A percentile compares a stretch with the other conserved stretches of the same genome.
Evolutionary conservation across 2,888 invertebrate genomes (phyloP).

Genomic region (Tetropium fuscum): DNA sequence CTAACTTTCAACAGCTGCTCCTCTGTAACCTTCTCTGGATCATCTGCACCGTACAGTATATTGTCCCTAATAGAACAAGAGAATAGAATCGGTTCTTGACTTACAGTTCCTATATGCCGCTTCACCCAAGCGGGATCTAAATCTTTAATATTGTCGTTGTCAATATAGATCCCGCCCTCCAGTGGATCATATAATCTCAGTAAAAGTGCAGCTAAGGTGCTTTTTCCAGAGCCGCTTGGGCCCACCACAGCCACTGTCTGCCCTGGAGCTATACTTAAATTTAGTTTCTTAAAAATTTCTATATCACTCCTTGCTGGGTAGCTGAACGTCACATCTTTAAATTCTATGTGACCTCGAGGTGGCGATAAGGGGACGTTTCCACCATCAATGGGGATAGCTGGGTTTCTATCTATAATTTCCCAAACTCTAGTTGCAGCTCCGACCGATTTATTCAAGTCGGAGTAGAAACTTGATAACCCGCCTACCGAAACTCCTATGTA

Average conservation of each 20-base stretch:
- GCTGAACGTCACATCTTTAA: conserved; percentile 80
- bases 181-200: conserved; percentile 89
- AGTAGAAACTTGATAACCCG: conserved; percentile 92
- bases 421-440: conserved; percentile 92
- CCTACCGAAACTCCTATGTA: conserved; percentile 93
- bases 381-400: conserved; percentile 81
- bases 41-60: conserved; percentile 85
- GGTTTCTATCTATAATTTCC: conserved; percentile 87
- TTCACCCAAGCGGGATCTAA: conserved; percentile 89
- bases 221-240: conserved; percentile 95
- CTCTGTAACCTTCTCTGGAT: conserved; percentile 67
- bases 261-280: conserved; percentile 76
- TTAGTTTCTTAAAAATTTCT: conserved; percentile 78
- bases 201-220: conserved; percentile 87
- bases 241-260: conserved; percentile 86
- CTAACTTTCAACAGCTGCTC: conserved; percentile 74
- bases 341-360: conserved; percentile 78
- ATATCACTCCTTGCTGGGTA: conserved; percentile 86
- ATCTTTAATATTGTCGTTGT: conserved; percentile 79
- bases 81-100: conserved; percentile 94
- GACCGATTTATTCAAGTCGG: conserved; percentile 92
- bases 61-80: conserved; percentile 91
- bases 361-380: conserved; percentile 70
- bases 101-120: conserved; percentile 88
- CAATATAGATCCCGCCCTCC: conserved; percentile 78